A percentile compares a stretch with the other conserved stretches of the same genome.
phyloP scores from a whole-genome alignment of 2,797 vertebrate species.

The Etheostoma nigrum region DNA sequence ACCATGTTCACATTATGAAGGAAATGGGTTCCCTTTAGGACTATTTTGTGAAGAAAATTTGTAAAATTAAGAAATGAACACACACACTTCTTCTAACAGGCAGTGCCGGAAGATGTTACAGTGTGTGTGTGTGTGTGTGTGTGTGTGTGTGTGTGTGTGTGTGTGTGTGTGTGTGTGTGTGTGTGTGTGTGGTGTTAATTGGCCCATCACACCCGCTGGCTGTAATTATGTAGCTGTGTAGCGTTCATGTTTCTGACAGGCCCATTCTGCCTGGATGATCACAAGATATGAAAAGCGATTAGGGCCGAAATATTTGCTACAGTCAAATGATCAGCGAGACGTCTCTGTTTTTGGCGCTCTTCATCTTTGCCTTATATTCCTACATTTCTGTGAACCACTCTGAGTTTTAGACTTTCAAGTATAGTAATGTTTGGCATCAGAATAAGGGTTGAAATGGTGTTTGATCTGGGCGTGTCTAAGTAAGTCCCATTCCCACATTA shows the following conservation, averaged over 20 bases:
- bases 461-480: background rate
- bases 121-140: background rate
- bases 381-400: background rate
- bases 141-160: background rate
- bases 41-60: background rate
- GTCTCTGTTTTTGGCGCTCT: background rate
- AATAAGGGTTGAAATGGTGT: background rate
- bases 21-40: background rate
- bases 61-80: background rate
- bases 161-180: background rate
- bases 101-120: conserved; percentile 1
- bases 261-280: background rate
- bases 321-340: background rate
- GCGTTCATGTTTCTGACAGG: conserved; percentile 11
- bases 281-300: background rate
- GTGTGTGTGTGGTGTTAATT: conserved; percentile 38
- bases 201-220: conserved; percentile 37
- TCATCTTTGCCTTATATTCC: background rate
- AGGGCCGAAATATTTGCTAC: background rate
- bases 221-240: conserved; percentile 36
- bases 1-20: background rate
- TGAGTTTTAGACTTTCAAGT: background rate
- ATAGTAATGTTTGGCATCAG: background rate
- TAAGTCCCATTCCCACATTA: background rate
- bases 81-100: background rate